Conservation (phyloP, 2,888 invertebrate species). For the Dioctria rufipes region DNA sequence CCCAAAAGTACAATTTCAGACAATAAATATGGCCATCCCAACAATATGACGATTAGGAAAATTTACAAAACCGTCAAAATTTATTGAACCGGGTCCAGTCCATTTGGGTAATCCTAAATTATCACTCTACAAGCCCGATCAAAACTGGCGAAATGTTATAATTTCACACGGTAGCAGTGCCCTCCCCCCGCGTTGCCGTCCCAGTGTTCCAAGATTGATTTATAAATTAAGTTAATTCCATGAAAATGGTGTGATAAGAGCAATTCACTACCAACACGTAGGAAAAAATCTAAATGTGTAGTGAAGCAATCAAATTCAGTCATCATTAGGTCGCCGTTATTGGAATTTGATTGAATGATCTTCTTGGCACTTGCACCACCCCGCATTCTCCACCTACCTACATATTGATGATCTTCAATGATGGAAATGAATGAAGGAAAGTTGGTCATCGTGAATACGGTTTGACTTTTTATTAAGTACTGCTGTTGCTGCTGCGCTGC, state of each 20-base stretch:
- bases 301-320: constrained; percentile 24
- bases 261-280: not conserved
- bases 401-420: not conserved
- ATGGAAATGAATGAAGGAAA: constrained; percentile 51
- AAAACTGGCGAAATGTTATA: constrained; percentile 9
- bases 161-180: not conserved
- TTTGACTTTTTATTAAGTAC: not conserved
- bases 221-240: not conserved
- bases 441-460: constrained; percentile 32
- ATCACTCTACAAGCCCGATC: not conserved
- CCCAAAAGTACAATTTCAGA: not conserved
- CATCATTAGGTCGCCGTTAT: constrained; percentile 34
- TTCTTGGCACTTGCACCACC: not conserved
- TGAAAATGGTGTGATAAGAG: not conserved
- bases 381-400: not conserved
- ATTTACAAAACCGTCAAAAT: constrained; percentile 31
- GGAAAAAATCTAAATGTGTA: not conserved
- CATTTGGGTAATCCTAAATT: constrained; percentile 30
- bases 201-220: no score
- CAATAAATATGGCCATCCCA: constrained; percentile 19
- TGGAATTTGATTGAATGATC: constrained; percentile 43
- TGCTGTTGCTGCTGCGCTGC: constrained; percentile 1
- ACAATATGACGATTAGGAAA: constrained; percentile 21
- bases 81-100: constrained; percentile 1
- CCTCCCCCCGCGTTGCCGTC: no score